Conservation (phyloP, 1,140 invertebrate species). For the Ceratoteleas bidentatus region DNA sequence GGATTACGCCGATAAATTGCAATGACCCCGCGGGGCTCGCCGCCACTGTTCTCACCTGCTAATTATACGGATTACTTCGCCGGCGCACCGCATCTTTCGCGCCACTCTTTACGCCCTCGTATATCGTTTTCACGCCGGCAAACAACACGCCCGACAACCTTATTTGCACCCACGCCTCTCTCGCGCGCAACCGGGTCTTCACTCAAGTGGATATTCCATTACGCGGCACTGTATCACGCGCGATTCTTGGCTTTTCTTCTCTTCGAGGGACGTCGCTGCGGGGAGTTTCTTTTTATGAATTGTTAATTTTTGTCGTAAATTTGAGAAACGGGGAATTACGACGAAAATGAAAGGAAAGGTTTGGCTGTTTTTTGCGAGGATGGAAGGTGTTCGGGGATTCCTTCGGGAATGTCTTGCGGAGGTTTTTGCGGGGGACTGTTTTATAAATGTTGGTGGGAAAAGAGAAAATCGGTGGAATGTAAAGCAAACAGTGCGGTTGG, state of each 20-base stretch:
- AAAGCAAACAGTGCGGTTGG: not conserved
- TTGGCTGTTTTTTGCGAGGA: no score
- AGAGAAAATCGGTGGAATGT: no score
- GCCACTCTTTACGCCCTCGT: constrained; percentile 56
- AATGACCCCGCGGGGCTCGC: constrained; percentile 57
- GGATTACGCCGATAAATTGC: constrained; percentile 63
- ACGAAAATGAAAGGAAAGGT: no score
- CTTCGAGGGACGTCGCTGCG: no score
- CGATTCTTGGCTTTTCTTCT: no score
- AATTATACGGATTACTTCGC: constrained; percentile 66
- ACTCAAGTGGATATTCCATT: constrained; percentile 18
- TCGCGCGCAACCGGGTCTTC: not conserved
- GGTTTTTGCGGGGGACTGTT: no score
- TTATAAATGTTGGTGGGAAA: no score
- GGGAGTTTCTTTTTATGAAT: no score
- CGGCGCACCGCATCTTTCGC: constrained; percentile 42
- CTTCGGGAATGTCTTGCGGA: no score
- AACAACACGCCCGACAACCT: constrained; percentile 46
- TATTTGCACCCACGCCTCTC: constrained; percentile 43
- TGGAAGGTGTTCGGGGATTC: no score
- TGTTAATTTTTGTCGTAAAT: no score
- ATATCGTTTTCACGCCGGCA: constrained; percentile 45
- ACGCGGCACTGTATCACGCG: not conserved
- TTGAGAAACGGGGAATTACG: no score
- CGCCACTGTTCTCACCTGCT: constrained; percentile 59